These are phyloP conservation scores for Lateolabrax maculatus DNA, from an alignment of 2,797 vertebrate genomes.

Conservation along the genomic window DNA sequence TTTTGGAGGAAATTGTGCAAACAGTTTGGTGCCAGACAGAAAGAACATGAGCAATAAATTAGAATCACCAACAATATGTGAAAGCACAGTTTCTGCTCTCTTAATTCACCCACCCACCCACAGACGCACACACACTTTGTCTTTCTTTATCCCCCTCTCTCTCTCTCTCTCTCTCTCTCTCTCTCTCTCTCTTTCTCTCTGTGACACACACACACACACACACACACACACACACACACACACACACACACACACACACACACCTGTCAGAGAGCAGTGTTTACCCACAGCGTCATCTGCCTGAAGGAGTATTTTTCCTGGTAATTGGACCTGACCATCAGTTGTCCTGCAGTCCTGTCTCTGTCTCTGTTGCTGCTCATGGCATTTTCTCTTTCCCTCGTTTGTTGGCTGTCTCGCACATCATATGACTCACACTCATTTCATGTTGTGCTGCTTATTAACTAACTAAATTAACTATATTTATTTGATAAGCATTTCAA, in stretches of 20 bases:
- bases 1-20: constrained; percentile 30
- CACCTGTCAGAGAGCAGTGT: constrained; percentile 61
- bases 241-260: constrained; percentile 36
- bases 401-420: constrained; percentile 27
- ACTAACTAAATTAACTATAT: not conserved
- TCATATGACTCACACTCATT: constrained; percentile 17
- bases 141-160: not conserved
- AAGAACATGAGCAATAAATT: constrained; percentile 53
- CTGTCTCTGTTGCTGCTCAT: constrained; percentile 14
- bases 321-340: constrained; percentile 76
- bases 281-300: constrained; percentile 63
- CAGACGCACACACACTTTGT: not conserved
- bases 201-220: constrained; percentile 48
- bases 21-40: constrained; percentile 53
- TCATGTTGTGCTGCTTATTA: not conserved
- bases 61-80: constrained; percentile 41
- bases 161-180: constrained; percentile 2
- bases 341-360: constrained; percentile 53
- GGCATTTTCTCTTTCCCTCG: constrained; percentile 1
- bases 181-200: too few species aligned
- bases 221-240: constrained; percentile 17
- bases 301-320: constrained; percentile 59
- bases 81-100: constrained; percentile 34
- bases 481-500: not conserved
- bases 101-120: not conserved